phyloP scores from a whole-genome alignment of 2,797 vertebrate genomes.

The Eidolon dupreanum region DNA sequence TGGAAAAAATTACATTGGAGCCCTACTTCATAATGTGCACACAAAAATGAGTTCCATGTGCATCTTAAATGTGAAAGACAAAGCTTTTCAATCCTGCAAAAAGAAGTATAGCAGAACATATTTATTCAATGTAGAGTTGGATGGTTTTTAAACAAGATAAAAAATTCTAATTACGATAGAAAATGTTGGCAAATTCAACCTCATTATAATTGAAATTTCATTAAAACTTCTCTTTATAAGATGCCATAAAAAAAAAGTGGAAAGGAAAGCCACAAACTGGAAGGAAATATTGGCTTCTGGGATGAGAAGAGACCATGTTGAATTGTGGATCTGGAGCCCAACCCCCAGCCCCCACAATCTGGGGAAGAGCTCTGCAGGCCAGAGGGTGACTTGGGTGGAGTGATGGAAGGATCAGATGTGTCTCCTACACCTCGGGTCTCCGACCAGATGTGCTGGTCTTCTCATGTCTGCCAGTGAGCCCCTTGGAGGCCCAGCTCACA shows the following conservation, averaged over 20 bases:
- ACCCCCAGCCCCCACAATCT: no score
- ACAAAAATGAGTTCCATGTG: constrained; percentile 15
- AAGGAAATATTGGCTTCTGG: not conserved
- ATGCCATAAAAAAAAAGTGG: not conserved
- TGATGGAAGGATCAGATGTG: no score
- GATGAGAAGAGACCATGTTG: no score
- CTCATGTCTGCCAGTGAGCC: no score
- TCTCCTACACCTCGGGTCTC: no score
- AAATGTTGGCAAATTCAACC: constrained; percentile 3
- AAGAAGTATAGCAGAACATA: not conserved
- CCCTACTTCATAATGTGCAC: not conserved
- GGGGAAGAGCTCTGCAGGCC: no score
- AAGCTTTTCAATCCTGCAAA: not conserved
- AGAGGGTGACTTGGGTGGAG: no score
- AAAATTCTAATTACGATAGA: not conserved
- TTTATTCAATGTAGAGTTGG: not conserved
- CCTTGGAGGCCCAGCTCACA: no score
- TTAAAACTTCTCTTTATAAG: not conserved
- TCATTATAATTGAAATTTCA: not conserved
- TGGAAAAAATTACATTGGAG: not conserved
- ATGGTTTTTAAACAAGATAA: not conserved
- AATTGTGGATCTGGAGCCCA: no score
- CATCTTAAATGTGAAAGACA: constrained; percentile 10
- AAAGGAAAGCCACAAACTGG: not conserved
- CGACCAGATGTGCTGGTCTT: no score